Evolutionary conservation across 92 coral and sea anemone species (phyloP).

Genomic region (Phenganax marumi): DNA sequence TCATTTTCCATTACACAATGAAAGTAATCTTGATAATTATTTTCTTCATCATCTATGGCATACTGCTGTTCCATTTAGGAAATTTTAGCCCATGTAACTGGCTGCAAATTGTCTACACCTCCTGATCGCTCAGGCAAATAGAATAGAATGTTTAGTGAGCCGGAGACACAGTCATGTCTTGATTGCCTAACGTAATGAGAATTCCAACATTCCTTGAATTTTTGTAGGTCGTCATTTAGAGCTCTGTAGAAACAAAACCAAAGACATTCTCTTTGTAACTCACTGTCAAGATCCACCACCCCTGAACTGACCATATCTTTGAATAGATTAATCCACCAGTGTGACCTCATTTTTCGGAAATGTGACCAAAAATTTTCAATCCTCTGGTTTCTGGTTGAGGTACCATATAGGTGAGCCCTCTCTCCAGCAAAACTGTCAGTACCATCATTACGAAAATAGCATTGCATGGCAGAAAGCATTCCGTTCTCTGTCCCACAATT

Average conservation of each 20-base stretch:
- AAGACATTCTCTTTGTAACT: background rate
- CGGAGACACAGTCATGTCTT: conserved; percentile 21
- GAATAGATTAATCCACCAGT: background rate
- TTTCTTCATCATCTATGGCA: too few relatives aligned
- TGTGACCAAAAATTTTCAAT: background rate
- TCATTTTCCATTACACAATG: too few relatives aligned
- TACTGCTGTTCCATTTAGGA: too few relatives aligned
- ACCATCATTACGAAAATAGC: background rate
- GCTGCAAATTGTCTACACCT: too few relatives aligned
- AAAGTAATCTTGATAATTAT: too few relatives aligned
- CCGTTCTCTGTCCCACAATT: conserved; percentile 9
- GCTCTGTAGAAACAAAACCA: background rate
- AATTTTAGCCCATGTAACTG: too few relatives aligned
- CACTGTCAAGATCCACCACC: background rate
- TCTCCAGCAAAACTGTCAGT: too few relatives aligned
- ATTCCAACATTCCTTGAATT: conserved; percentile 2
- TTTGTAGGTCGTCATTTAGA: conserved; percentile 10
- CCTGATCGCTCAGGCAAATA: background rate
- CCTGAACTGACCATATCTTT: background rate
- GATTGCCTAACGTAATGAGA: conserved; percentile 10
- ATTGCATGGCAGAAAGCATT: background rate
- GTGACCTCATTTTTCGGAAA: background rate
- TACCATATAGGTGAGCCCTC: too few relatives aligned
- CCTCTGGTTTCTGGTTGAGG: too few relatives aligned
- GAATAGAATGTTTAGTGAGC: background rate